Base-by-base conservation (phyloP, 2,888 invertebrate species). In the Agrotis ipsilon region DNA sequence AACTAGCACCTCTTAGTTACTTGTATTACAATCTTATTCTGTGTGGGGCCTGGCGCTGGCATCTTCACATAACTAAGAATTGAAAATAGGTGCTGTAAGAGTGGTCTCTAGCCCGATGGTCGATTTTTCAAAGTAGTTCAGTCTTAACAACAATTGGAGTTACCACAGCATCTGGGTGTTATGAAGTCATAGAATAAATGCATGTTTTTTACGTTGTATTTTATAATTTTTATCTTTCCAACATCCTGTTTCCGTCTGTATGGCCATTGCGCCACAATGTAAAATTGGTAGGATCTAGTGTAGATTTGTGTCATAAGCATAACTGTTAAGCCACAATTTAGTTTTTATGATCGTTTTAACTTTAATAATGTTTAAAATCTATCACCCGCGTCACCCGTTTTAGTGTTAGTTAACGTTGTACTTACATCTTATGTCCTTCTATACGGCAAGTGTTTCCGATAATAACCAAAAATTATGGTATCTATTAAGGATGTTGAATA, bases 131-230 rank as follows among this genome's bases (percentile, higher is more conserved):
- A 66, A 84, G 67, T 80, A 77, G 79, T 71, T 85, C 83, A 85
- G 87, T 87, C 85, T 78, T 75, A 72, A 76, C 78, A 66, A 82
- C 72, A 75, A 79, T 78, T 72, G 72, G 72, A 82, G 84, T 86
- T 87, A 85, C 88, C 82, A 65, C 63, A 78, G 54, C 77, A 62
- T 73, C 68, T 68, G n/a, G n/a, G 63, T 77, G 79, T 80, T 79
- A 79, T 32, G 54, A 65, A 72, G 72, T 76, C 68, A 75, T 74
- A 75, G 66, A 71, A 68, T 78, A n/a, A n/a, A 75, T 70, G 46
- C 52, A 65, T 68, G 32, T 72, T 52, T 72, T n/a, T 65, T 51
- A 39, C 11, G n/a, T 66, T 48, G 3, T 49, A 43, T 64, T 55
- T 65, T 68, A 27, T 72, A n/a, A 72, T 67, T 72, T 66, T 32